Evolutionary conservation across 2,797 vertebrate genomes (phyloP).

Genomic region (Oryzias dopingdopingensis): DNA sequence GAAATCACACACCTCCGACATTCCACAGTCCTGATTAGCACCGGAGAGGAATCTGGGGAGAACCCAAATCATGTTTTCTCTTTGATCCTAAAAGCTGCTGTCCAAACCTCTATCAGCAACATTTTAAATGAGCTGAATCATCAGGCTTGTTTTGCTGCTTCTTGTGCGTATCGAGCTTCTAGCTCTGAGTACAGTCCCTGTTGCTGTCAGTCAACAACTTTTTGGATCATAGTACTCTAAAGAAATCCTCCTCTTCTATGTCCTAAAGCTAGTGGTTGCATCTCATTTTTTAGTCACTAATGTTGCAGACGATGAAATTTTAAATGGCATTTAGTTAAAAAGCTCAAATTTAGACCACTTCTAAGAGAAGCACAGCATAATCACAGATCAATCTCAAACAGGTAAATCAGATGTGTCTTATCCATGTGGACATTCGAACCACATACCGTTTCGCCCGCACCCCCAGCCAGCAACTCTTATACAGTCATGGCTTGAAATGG

Average conservation of each 20-base stretch:
- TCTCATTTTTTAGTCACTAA: conserved; percentile 66
- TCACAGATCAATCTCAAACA: conserved; percentile 68
- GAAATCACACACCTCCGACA: conserved; percentile 33
- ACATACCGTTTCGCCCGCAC: background rate
- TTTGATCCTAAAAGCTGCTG: conserved; percentile 24
- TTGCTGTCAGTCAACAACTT: conserved; percentile 60
- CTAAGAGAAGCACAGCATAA: conserved; percentile 13
- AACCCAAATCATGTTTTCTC: conserved; percentile 24
- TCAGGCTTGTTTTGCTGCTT: conserved; percentile 18
- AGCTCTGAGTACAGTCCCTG: conserved; percentile 52
- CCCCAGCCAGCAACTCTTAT: conserved; percentile 31
- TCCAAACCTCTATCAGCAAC: conserved; percentile 9
- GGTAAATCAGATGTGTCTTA: conserved; percentile 43
- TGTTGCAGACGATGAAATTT: conserved; percentile 14
- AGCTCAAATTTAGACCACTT: conserved; percentile 14
- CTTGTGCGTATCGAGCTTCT: conserved; percentile 30
- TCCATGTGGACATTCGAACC: conserved; percentile 9
- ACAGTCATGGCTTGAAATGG: conserved; percentile 41
- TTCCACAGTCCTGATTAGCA: conserved; percentile 5
- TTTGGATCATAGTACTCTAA: conserved; percentile 33
- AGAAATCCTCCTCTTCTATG: conserved; percentile 28
- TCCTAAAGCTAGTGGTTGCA: conserved; percentile 43
- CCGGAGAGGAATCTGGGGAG: conserved; percentile 10
- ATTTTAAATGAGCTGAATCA: conserved; percentile 16
- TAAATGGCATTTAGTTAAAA: conserved; percentile 9